phyloP scores from a whole-genome alignment of 2,797 vertebrate species.

The Echiichthys vipera region DNA sequence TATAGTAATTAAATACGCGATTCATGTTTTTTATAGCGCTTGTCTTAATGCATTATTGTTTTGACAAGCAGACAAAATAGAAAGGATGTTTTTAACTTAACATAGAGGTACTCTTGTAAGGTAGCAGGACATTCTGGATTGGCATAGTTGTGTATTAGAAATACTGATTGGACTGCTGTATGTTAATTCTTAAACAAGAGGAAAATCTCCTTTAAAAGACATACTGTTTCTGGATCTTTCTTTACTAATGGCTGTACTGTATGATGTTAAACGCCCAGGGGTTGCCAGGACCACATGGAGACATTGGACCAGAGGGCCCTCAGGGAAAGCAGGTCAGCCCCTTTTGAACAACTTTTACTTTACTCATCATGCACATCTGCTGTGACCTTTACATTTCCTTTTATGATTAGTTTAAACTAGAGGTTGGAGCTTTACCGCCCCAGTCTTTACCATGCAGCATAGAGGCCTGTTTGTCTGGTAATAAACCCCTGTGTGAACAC shows the following conservation, averaged over 20 bases:
- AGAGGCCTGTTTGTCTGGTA: conserved; percentile 50
- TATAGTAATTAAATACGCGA: not conserved
- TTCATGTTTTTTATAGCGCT: not conserved
- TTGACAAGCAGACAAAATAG: not conserved
- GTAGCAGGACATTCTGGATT: too few species aligned
- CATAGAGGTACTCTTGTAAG: not conserved
- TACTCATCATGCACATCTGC: conserved; percentile 56
- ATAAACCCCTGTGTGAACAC: conserved; percentile 51
- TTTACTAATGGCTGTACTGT: conserved; percentile 25
- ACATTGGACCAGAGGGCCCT: conserved; percentile 88
- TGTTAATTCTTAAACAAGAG: not conserved
- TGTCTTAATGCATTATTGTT: not conserved
- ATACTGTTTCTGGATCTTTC: conserved; percentile 4
- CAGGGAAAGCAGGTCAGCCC: conserved; percentile 90
- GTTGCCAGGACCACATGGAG: conserved; percentile 89
- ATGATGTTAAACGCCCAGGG: conserved; percentile 82
- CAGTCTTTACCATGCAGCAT: conserved; percentile 33
- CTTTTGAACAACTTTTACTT: conserved; percentile 55
- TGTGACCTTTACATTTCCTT: conserved; percentile 64
- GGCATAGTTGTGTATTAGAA: too few species aligned
- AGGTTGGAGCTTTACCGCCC: conserved; percentile 45
- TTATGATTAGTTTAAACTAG: conserved; percentile 63
- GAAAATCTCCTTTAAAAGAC: not conserved
- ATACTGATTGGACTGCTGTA: not conserved
- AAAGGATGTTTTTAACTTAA: not conserved